Base-by-base conservation (phyloP, 2,888 invertebrate species). In the Calameuta filiformis region DNA sequence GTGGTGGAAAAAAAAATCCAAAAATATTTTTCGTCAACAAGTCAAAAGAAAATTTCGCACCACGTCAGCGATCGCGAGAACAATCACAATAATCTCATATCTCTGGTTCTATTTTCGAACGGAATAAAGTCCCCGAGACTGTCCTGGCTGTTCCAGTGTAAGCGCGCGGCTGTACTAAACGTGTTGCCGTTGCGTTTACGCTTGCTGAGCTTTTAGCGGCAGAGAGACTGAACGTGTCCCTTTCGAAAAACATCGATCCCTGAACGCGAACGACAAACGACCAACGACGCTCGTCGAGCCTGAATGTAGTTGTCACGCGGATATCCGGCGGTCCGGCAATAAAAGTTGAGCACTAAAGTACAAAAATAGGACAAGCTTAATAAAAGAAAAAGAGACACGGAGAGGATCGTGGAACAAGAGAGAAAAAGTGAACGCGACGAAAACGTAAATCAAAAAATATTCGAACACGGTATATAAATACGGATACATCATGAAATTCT, bases 81-180 rank as follows among this genome's bases (percentile, higher is more conserved):
- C 56, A 56, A 15, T 56, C 56, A 23, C 56, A 9, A 56, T 56
- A 56, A 23, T 56, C 56, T 71, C 30, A 33, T 11, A 30, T 71
- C 23, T 34, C 71, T 11, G 12, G 12, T 12, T 71, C 71, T 71
- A 71, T 71, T 71, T 71, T 34, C 31, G 71, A 71, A 71, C 69
- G 77, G 75, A 56, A 68, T 2, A 56, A 56, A 56, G 56, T 56
- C 23, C 56, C 56, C 56, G 56, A 56, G 23, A 6, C 56, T 56
- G 9, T 56, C 56, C 56, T 56, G 56, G 56, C 56, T 56, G 56
- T 56, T 56, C 56, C 56, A 56, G 56, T 56, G 82, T 84, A 81
- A 83, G 82, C 81, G 79, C 87, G 85, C 86, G 84, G 84, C 83
- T 83, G 87, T 87, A 88, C 88, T 88, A 85, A 88, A 82, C 83